phyloP scores from a whole-genome alignment of 2,797 vertebrate species.

The Urophycis tenuis region DNA sequence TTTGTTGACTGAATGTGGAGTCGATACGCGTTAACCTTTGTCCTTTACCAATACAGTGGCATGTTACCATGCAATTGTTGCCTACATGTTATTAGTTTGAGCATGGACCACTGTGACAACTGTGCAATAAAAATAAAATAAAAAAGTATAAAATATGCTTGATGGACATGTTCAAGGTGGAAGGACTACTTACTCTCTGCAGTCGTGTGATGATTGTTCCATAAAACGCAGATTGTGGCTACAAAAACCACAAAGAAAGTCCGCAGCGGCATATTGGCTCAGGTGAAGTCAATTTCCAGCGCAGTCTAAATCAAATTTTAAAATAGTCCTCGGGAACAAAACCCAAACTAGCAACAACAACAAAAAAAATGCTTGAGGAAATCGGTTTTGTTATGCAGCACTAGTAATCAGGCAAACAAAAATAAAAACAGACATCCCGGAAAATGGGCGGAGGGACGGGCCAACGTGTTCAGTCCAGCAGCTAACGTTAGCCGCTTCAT shows the following conservation, averaged over 20 bases:
- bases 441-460: conserved; percentile 67
- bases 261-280: conserved; percentile 68
- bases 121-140: neutral
- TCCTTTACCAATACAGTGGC: conserved; percentile 48
- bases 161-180: neutral
- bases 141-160: neutral
- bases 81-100: neutral
- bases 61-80: neutral
- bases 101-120: neutral
- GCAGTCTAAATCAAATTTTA: conserved; percentile 23
- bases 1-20: conserved; percentile 60
- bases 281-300: conserved; percentile 37
- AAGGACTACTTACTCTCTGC: conserved; percentile 66
- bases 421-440: conserved; percentile 66
- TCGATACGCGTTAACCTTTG: conserved; percentile 69
- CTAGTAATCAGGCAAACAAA: conserved; percentile 60
- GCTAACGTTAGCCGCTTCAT: conserved; percentile 43
- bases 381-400: conserved; percentile 53
- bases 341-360: conserved; percentile 22
- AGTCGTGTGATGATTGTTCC: conserved; percentile 58
- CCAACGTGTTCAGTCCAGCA: conserved; percentile 64
- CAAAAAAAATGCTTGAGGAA: conserved; percentile 35
- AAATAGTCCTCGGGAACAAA: conserved; percentile 37
- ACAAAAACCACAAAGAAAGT: conserved; percentile 56
- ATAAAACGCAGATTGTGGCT: conserved; percentile 53